Conservation (phyloP, 1,140 invertebrate genomes). For the Drosophila arawakana region DNA sequence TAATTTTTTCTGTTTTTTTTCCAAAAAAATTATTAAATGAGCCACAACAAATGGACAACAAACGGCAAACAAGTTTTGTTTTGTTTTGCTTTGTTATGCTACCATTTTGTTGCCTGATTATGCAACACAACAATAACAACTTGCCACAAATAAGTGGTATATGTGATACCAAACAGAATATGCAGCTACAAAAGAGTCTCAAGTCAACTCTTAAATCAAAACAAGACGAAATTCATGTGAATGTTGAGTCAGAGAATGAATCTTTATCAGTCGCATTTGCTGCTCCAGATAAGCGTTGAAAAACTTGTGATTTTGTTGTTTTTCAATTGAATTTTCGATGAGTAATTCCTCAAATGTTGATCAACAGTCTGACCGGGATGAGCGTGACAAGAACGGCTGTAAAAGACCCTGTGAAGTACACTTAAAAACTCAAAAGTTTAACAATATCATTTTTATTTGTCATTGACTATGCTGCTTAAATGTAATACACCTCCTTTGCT, state of each 20-base stretch:
- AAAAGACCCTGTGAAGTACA: too few species aligned
- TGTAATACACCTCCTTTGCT: too few species aligned
- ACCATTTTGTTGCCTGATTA: conserved; percentile 31
- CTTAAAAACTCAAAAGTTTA: too few species aligned
- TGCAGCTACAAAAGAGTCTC: neutral
- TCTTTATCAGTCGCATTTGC: conserved; percentile 37
- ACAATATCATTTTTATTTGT: too few species aligned
- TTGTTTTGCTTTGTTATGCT: conserved; percentile 18
- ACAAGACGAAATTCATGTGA: neutral
- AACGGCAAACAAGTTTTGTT: conserved; percentile 52
- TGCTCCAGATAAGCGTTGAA: conserved; percentile 34
- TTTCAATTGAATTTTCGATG: conserved; percentile 41
- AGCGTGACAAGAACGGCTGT: neutral
- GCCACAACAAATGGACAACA: conserved; percentile 43
- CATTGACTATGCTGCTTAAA: too few species aligned
- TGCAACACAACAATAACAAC: conserved; percentile 25
- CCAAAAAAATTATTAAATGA: conserved; percentile 54
- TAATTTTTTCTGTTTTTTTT: conserved; percentile 26
- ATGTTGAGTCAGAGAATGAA: conserved; percentile 35
- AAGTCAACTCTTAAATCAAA: neutral
- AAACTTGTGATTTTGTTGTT: neutral
- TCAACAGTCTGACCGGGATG: neutral
- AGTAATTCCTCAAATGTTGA: conserved; percentile 24
- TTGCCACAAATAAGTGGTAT: conserved; percentile 3
- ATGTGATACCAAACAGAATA: conserved; percentile 28